Evolutionary conservation across 2,113 vertebrate species (phyloP).

Genomic region (Calyptommatus sinebrachiatus): DNA sequence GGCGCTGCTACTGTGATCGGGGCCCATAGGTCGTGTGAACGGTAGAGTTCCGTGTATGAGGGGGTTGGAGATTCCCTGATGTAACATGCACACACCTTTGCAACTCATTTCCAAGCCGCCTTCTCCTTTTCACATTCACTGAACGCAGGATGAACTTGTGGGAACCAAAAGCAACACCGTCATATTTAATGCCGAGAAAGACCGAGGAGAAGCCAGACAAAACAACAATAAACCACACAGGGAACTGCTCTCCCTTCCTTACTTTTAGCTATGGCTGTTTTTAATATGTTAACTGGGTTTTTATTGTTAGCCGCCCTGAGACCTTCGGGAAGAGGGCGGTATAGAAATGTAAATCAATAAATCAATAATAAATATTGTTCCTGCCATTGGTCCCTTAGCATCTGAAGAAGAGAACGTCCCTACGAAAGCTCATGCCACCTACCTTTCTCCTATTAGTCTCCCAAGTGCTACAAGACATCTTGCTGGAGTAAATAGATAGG

Average conservation of each 20-base stretch:
- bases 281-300: too few species aligned
- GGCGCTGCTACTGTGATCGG: background rate
- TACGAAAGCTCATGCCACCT: too few species aligned
- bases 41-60: background rate
- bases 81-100: background rate
- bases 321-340: too few species aligned
- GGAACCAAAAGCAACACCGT: background rate
- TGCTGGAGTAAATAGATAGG: background rate
- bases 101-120: background rate
- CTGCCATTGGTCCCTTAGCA: too few species aligned
- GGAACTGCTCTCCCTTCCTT: background rate
- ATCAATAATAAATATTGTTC: too few species aligned
- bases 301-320: too few species aligned
- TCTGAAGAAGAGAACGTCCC: too few species aligned
- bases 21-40: background rate
- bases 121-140: background rate
- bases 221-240: slow-evolving; percentile 6
- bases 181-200: slow-evolving; percentile 17
- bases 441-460: too few species aligned
- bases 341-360: too few species aligned
- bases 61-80: background rate
- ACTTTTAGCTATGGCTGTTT: too few species aligned
- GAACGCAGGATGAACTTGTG: background rate
- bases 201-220: slow-evolving; percentile 21
- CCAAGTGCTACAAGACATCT: too few species aligned